Evolutionary conservation across 2,888 invertebrate species (phyloP), one percentile per base, ranked within the genome.

Genomic region (Epirrhoe alternata): DNA sequence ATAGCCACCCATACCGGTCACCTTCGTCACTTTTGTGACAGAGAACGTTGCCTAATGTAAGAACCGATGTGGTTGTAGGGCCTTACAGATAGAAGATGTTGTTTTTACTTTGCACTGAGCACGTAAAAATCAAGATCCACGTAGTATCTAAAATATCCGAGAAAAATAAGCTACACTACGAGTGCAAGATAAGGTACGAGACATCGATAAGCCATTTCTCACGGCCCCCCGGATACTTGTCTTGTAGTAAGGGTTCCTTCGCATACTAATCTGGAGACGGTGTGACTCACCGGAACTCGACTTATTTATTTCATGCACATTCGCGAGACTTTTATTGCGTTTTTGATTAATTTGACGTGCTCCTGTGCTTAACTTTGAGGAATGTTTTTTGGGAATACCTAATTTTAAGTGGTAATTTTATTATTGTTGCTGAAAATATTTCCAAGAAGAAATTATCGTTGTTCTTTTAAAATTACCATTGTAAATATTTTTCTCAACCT

Each of bases 201-300:
- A 51, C 16, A 38, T 30, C 35, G 60, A 56, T 53, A 61, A 54
- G 50, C 24, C 24, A 7, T 16, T 64, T 64, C 68, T 61, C 68
- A 68, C 61, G 61, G 38, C 38, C 7, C 49, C 53, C 64, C 50
- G 63, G 55, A 51, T 54, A 51, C 59, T 52, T 49, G 51, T 30
- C 59, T 52, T 49, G 51, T 30, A 60, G 17, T 8, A 30, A 57
- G 54, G 12, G 55, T 64, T 64, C 61, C 35, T 57, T 59, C 16
- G 72, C 61, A 70, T 72, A 70, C 64, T 67, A 67, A 71, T 69
- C 69, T 63, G 38, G 0, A 24, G 33, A 16, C 6, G 2, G 38
- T 6, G 53, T 74, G 74, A 74, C 47, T 74, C 72, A 72, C 71
- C 71, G 74, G 74, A 74, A 72, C 63, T 45, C 50, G 17, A 17